Base-by-base conservation (phyloP, 2,888 invertebrate species). In the Platycnemis pennipes region DNA sequence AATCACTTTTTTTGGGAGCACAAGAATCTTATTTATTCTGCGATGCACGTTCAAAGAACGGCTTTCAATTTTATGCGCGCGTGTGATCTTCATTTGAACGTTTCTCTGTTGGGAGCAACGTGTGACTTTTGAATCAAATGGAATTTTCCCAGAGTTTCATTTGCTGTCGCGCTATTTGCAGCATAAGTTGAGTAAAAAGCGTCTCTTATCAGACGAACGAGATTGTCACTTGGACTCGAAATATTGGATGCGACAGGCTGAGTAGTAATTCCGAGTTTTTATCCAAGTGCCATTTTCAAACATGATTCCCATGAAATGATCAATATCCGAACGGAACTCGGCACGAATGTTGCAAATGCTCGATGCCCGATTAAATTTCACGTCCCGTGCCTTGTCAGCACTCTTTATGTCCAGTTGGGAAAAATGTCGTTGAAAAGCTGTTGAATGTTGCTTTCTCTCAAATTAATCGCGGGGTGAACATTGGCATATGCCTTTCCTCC, bases 241-340 rank as follows among this genome's bases (percentile, higher is more conserved):
- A 77, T 77, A 77, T 77, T 77, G 31, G 77, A 77, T 31, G 31
- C 37, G 77, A 77, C 77, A 77, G 77, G 13, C 77, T 31, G 77
- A 37, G 31, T 77, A 31, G 31, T 77, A 37, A 37, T 69, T 77
- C 37, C n/a, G 77, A 77, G 77, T 77, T 77, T 77, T 77, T 77
- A 37, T 77, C 31, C 77, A 77, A 77, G 0, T 31, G 31, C 11
- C 37, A 11, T 37, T 77, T 77, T 77, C 13, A 31, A 11, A 11
- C 37, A 31, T 77, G 31, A 77, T 77, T 77, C 77, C 31, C 31
- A 37, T 77, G 37, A n/a, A 77, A 77, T 31, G 37, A 77, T 37
- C 77, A 77, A 77, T 77, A 37, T 77, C 31, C 77, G 37, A 77
- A 77, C 37, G 77, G 37, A 16, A 26, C 77, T 77, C 16, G 31